Evolutionary conservation across 2,113 vertebrate genomes (phyloP).

Genomic region (Cavia porcellus): DNA sequence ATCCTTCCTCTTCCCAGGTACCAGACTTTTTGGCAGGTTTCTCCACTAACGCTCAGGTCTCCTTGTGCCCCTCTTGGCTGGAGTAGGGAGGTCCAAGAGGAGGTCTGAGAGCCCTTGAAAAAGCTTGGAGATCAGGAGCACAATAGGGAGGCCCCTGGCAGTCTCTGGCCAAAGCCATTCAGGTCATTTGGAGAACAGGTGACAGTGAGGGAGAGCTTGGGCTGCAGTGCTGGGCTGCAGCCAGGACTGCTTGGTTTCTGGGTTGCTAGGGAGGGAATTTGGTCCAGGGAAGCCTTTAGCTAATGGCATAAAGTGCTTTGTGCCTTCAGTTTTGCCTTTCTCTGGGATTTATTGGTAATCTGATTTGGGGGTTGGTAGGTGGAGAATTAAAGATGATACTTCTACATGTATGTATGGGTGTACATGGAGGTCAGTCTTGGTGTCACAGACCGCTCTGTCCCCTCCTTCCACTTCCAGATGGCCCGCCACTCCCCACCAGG

Average conservation of each 20-base stretch:
- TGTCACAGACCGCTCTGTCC: background rate
- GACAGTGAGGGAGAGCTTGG: background rate
- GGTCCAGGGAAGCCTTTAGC: conserved; percentile 85
- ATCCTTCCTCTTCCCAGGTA: background rate
- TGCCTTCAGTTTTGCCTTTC: conserved; percentile 65
- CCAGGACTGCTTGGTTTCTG: conserved; percentile 62
- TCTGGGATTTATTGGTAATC: conserved; percentile 86
- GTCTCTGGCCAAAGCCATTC: background rate
- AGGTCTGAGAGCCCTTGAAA: background rate
- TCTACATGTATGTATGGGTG: background rate
- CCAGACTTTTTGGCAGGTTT: background rate
- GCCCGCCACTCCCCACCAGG: background rate
- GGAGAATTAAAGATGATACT: conserved; percentile 52
- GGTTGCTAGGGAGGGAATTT: conserved; percentile 57
- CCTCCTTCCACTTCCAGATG: background rate
- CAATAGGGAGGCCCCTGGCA: background rate
- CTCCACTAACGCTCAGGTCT: background rate
- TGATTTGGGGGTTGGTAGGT: conserved; percentile 68
- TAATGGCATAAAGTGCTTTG: conserved; percentile 86
- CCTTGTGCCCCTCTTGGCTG: conserved; percentile 24
- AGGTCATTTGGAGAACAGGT: conserved; percentile 13
- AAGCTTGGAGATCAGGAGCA: background rate
- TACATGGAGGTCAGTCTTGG: background rate
- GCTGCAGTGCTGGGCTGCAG: background rate
- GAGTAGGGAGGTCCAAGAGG: background rate